phyloP scores from a whole-genome alignment of 1,140 invertebrate genomes.

The Anoplolepis gracilipes region DNA sequence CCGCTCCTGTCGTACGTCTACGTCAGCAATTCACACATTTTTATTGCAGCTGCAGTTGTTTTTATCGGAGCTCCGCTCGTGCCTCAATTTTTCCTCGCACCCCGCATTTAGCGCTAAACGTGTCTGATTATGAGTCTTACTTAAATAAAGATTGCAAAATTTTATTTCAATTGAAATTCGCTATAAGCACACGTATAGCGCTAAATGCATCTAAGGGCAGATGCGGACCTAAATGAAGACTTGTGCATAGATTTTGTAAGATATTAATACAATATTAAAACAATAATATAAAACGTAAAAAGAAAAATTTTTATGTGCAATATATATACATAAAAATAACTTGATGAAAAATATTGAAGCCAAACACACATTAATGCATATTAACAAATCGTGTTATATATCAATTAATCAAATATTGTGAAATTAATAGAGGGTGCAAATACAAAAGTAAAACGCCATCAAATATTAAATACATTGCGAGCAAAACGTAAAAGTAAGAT shows the following conservation, averaged over 20 bases:
- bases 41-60: constrained; percentile 37
- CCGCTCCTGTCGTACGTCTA: constrained; percentile 92
- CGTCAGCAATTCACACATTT: constrained; percentile 62
- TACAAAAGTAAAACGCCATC: neutral
- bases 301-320: too few relatives aligned
- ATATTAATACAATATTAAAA: neutral
- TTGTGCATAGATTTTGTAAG: neutral
- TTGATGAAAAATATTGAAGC: neutral
- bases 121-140: neutral
- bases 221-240: neutral
- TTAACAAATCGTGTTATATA: neutral
- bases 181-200: neutral
- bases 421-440: constrained; percentile 4
- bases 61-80: neutral
- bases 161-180: constrained; percentile 15
- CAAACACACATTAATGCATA: neutral
- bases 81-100: neutral
- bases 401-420: constrained; percentile 22
- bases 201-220: neutral
- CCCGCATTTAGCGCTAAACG: constrained; percentile 1
- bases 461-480: neutral
- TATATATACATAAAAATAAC: neutral
- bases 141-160: neutral
- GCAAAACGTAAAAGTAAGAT: constrained; percentile 10
- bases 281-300: neutral